These are phyloP conservation scores for Epinephelus lanceolatus DNA, from an alignment of 2,113 vertebrate species.

Conservation along the genomic window DNA sequence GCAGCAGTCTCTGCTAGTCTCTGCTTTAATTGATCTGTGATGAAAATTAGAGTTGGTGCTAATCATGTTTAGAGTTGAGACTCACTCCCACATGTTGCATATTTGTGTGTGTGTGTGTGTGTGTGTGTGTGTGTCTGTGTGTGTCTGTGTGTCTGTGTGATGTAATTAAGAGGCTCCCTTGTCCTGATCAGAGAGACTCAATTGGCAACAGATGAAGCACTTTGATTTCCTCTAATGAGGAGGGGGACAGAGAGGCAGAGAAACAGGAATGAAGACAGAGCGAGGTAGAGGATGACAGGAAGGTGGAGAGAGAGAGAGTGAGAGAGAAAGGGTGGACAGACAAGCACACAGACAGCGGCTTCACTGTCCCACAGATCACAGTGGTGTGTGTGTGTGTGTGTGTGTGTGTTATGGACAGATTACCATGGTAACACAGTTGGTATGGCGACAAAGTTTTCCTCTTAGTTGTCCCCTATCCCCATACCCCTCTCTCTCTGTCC, in stretches of 20 bases:
- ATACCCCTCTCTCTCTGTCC: neutral
- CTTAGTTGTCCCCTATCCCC: neutral
- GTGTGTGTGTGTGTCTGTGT: conserved; percentile 20
- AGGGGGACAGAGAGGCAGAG: neutral
- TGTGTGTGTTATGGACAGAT: conserved; percentile 33
- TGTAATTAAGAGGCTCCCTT: conserved; percentile 43
- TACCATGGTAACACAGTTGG: conserved; percentile 50
- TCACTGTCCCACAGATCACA: conserved; percentile 56
- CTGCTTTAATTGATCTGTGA: neutral
- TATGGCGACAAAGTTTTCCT: conserved; percentile 48
- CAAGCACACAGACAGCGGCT: conserved; percentile 33
- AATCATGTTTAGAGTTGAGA: too few relatives aligned
- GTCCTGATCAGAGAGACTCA: conserved; percentile 33
- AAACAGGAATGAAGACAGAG: neutral
- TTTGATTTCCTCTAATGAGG: conserved; percentile 68
- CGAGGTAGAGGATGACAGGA: neutral
- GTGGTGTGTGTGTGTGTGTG: conserved; percentile 19
- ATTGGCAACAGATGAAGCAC: conserved; percentile 58
- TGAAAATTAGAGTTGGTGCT: neutral
- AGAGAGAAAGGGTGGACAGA: neutral
- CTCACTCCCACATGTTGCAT: too few relatives aligned
- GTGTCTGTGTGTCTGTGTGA: neutral
- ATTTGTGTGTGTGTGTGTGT: conserved; percentile 27
- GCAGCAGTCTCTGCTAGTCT: too few relatives aligned
- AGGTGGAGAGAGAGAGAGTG: neutral